Conservation (phyloP, 92 coral and sea anemone genomes). For the Ricordea florida region DNA sequence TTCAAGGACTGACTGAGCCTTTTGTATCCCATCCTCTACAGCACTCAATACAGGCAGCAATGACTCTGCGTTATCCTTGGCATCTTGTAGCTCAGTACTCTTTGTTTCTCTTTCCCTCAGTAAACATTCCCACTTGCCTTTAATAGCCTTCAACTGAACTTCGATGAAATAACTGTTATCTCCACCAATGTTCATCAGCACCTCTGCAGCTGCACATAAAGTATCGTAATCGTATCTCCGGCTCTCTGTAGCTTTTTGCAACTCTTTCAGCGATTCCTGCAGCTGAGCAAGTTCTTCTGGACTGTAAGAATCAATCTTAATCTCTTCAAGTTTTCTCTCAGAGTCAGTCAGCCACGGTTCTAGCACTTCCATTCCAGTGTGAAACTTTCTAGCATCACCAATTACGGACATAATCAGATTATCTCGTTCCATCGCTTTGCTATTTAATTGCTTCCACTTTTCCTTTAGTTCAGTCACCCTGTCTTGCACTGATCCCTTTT, state of each 20-base stretch:
- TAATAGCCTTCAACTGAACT: conserved; percentile 69
- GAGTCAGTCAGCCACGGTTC: conserved; percentile 83
- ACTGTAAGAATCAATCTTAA: conserved; percentile 65
- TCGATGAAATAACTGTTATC: conserved; percentile 84
- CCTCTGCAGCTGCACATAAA: conserved; percentile 72
- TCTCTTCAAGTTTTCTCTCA: conserved; percentile 64
- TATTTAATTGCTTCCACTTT: conserved; percentile 81
- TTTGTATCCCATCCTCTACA: conserved; percentile 74
- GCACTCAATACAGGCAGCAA: conserved; percentile 53
- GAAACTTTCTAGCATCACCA: conserved; percentile 78
- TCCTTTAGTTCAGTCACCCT: conserved; percentile 79
- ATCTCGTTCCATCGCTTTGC: conserved; percentile 66
- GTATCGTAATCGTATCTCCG: conserved; percentile 76
- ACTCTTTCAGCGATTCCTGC: conserved; percentile 66
- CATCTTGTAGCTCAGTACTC: conserved; percentile 53
- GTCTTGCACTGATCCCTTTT: conserved; percentile 63
- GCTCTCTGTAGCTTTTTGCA: conserved; percentile 82
- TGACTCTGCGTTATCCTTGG: conserved; percentile 62
- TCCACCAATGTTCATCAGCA: conserved; percentile 79
- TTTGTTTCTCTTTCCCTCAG: conserved; percentile 68
- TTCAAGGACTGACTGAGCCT: conserved; percentile 70
- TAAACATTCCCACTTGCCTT: conserved; percentile 86
- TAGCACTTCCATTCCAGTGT: conserved; percentile 49
- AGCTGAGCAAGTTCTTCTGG: conserved; percentile 72
- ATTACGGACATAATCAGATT: conserved; percentile 58